Percentiles rank a stretch among this genome's conserved stretches.
phyloP scores from a whole-genome alignment of 2,888 invertebrate species.

The Eudasyphora cyanicolor region DNA sequence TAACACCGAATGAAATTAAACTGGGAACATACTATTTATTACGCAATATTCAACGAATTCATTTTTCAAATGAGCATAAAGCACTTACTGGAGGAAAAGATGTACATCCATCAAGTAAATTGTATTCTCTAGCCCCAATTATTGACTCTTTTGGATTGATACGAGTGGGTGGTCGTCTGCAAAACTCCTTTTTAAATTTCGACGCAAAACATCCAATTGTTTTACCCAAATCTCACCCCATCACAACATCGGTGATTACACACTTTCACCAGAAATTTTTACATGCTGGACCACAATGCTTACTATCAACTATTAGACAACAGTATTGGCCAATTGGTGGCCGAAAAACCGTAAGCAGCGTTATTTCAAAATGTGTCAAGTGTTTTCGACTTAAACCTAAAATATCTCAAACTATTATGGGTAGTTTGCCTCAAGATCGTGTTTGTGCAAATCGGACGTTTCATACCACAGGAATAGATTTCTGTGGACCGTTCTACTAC shows the following conservation, averaged over 20 bases:
- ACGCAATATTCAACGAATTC: not conserved
- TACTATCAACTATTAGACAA: too few relatives aligned
- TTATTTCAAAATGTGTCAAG: constrained; percentile 17
- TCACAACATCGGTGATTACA: constrained; percentile 50
- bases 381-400: constrained; percentile 51
- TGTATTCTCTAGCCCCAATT: constrained; percentile 33
- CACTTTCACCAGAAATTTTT: too few relatives aligned
- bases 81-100: constrained; percentile 1
- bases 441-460: constrained; percentile 44
- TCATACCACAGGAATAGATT: constrained; percentile 42
- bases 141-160: constrained; percentile 45
- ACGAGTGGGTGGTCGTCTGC: constrained; percentile 41
- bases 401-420: constrained; percentile 56
- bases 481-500: constrained; percentile 43
- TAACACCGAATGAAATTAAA: not conserved
- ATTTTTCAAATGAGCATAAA: not conserved
- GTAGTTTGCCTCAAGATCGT: constrained; percentile 41
- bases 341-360: constrained; percentile 43
- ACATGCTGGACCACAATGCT: too few relatives aligned
- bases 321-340: constrained; percentile 58
- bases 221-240: constrained; percentile 57
- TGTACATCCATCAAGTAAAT: constrained; percentile 20
- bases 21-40: not conserved
- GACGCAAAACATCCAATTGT: constrained; percentile 48
- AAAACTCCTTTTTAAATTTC: constrained; percentile 15